Conservation (phyloP, 2,797 vertebrate species). For the Siniperca scherzeri region DNA sequence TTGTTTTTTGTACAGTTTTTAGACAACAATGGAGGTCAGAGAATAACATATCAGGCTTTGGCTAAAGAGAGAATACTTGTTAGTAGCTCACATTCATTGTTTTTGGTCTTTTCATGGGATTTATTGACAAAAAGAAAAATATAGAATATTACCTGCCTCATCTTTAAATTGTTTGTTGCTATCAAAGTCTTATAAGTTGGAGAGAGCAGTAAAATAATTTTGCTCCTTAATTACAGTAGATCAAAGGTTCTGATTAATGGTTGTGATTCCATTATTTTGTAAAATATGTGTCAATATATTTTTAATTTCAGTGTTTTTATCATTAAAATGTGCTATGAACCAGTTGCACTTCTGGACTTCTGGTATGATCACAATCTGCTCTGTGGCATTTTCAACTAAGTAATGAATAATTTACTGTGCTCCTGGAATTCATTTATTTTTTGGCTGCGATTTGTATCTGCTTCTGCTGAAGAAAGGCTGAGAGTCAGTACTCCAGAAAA, state of each 20-base stretch:
- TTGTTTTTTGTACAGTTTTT: not conserved
- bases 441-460: constrained; percentile 50
- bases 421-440: constrained; percentile 69
- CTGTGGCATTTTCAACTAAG: constrained; percentile 65
- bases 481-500: constrained; percentile 67
- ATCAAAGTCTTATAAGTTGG: not conserved
- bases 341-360: constrained; percentile 40
- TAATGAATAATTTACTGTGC: constrained; percentile 73
- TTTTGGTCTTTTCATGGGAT: not conserved
- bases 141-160: not conserved
- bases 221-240: not conserved
- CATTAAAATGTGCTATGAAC: constrained; percentile 23
- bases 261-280: not conserved
- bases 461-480: constrained; percentile 55
- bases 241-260: not conserved
- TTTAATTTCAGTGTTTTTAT: not conserved
- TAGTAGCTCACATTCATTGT: not conserved
- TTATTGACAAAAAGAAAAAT: not conserved
- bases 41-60: not conserved
- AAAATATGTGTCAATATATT: not conserved
- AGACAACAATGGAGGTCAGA: not conserved
- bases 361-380: constrained; percentile 56
- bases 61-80: not conserved
- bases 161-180: not conserved
- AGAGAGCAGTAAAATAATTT: not conserved